A percentile compares a stretch with the other conserved stretches of the same genome.
Evolutionary conservation across 35 echinoderm and acorn worm species (phyloP).

Genomic region (Ophioderma brevispina): DNA sequence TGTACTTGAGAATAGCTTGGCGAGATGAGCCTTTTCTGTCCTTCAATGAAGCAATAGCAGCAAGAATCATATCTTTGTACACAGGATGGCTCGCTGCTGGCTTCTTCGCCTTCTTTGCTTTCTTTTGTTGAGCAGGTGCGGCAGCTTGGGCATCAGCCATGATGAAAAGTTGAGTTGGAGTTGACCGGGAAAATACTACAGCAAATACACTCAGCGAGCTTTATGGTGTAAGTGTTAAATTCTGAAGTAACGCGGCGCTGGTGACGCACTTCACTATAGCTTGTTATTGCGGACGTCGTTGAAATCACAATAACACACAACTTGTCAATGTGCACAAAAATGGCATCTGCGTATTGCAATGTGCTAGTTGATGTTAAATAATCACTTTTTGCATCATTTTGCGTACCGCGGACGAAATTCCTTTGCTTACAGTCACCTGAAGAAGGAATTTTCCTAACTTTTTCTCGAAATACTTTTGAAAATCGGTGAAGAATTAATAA

Average conservation of each 20-base stretch:
- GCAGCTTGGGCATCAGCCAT: constrained; percentile 18
- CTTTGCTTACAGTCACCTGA: neutral
- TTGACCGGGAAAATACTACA: neutral
- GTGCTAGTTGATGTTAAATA: constrained; percentile 41
- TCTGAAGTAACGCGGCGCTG: constrained; percentile 2
- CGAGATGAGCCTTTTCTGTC: constrained; percentile 83
- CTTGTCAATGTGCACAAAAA: neutral
- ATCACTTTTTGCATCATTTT: neutral
- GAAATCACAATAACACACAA: constrained; percentile 31
- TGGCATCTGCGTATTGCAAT: constrained; percentile 22
- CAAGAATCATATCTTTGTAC: constrained; percentile 85
- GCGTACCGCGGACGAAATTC: neutral
- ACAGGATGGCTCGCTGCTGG: constrained; percentile 59
- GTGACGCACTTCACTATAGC: constrained; percentile 41
- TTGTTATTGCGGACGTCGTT: constrained; percentile 58
- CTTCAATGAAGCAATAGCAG: constrained; percentile 67
- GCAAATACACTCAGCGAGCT: neutral
- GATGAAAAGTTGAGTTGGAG: neutral
- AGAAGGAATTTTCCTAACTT: neutral
- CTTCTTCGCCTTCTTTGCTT: constrained; percentile 30
- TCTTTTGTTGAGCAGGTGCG: neutral
- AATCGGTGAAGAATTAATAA: neutral
- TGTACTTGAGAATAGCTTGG: constrained; percentile 88
- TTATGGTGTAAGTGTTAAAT: neutral
- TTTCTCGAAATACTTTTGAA: neutral